phyloP scores from a whole-genome alignment of 2,113 vertebrate species.

The Guaruba guarouba region DNA sequence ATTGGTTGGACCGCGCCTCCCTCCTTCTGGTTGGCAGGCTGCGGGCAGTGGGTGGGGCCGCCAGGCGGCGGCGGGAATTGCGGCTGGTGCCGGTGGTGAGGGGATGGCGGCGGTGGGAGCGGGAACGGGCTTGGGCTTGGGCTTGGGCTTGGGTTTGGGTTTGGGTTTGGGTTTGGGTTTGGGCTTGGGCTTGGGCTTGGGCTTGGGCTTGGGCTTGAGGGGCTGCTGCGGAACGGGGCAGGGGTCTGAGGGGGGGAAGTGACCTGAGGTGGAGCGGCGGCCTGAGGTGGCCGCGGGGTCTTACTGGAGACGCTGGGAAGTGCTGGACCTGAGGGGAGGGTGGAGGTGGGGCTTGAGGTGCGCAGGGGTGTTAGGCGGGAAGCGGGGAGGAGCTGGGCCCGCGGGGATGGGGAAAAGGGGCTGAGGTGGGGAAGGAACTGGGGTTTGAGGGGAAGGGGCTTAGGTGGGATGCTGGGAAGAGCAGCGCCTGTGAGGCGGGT shows the following conservation, averaged over 20 bases:
- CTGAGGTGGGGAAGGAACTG: background rate
- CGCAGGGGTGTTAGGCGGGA: background rate
- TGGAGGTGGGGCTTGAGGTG: background rate
- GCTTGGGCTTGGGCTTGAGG: background rate
- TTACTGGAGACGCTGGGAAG: background rate
- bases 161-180: too few relatives aligned
- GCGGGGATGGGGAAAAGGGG: too few relatives aligned
- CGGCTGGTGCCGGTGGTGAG: background rate
- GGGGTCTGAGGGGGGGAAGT: background rate
- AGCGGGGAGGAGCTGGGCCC: background rate
- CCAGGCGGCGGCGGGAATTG: background rate
- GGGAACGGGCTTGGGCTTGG: rapidly evolving
- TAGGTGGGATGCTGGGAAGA: background rate
- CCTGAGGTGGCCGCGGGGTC: background rate
- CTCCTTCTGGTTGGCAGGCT: background rate
- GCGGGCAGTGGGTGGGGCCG: background rate
- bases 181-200: background rate
- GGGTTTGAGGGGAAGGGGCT: background rate
- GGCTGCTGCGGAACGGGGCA: background rate
- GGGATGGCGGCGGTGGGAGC: background rate
- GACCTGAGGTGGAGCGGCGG: background rate
- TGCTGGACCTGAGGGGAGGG: background rate
- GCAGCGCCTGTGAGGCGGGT: background rate
- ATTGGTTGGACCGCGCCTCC: rapidly evolving
- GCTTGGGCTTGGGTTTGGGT: too few relatives aligned